Conservation (phyloP, 2,797 vertebrate genomes). For the Hippocampus kuda region DNA sequence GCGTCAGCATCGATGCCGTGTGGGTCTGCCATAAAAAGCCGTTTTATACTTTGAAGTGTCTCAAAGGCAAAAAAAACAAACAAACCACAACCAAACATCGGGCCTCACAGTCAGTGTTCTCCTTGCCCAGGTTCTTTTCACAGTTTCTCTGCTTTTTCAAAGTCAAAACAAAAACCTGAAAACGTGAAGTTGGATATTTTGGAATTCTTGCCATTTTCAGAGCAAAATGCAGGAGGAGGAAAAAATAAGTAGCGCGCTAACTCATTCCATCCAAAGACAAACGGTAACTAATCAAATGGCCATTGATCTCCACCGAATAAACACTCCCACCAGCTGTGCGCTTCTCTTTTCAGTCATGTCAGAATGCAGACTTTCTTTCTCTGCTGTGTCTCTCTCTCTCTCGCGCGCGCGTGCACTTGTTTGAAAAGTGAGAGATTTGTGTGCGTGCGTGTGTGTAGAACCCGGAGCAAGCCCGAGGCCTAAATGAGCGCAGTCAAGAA, state of each 20-base stretch:
- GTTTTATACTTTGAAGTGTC: background rate
- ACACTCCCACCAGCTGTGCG: background rate
- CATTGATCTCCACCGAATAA: background rate
- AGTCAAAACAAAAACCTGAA: too few relatives aligned
- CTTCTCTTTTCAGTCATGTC: background rate
- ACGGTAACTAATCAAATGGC: background rate
- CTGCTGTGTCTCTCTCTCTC: background rate
- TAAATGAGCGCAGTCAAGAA: background rate
- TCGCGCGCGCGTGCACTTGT: too few relatives aligned
- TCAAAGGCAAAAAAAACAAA: background rate
- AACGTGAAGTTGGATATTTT: background rate
- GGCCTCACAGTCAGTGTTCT: too few relatives aligned
- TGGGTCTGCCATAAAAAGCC: background rate
- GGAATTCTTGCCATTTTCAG: background rate
- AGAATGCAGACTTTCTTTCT: background rate
- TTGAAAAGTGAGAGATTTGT: background rate
- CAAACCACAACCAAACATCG: too few relatives aligned
- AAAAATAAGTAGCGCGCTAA: background rate
- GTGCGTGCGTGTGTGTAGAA: background rate
- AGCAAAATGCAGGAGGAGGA: background rate
- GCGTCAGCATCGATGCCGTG: background rate
- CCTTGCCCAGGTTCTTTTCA: too few relatives aligned
- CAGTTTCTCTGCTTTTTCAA: too few relatives aligned
- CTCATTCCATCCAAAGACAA: conserved; percentile 24
- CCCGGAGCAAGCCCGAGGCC: background rate